phyloP scores from a whole-genome alignment of 2,797 vertebrate species.

The Triplophysa bombifrons region DNA sequence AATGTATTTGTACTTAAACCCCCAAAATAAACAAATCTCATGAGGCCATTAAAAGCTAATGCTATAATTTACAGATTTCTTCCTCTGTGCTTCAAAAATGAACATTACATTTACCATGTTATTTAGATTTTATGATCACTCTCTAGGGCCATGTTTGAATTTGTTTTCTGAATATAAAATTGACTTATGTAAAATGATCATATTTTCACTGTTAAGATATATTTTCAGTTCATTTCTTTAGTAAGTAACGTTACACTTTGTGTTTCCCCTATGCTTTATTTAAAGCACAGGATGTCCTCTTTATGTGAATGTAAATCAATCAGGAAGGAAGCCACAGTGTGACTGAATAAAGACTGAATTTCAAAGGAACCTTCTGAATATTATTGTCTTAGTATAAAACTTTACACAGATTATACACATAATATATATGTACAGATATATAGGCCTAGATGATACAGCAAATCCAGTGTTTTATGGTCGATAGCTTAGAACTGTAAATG shows the following conservation, averaged over 20 bases:
- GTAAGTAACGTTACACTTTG: slow-evolving; percentile 8
- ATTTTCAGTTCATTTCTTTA: slow-evolving; percentile 13
- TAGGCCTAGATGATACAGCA: background rate
- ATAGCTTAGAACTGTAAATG: background rate
- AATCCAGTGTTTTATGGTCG: background rate
- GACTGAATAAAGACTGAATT: slow-evolving; percentile 53
- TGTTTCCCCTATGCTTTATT: slow-evolving; percentile 23
- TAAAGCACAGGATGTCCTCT: slow-evolving; percentile 60
- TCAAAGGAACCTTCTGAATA: slow-evolving; percentile 35
- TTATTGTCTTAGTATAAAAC: slow-evolving; percentile 10
- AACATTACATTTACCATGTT: background rate
- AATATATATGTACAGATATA: background rate
- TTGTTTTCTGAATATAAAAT: background rate
- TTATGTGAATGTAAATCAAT: slow-evolving; percentile 49
- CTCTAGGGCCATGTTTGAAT: background rate
- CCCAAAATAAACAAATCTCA: background rate
- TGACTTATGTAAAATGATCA: background rate
- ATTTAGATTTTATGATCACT: background rate
- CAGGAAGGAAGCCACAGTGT: slow-evolving; percentile 67
- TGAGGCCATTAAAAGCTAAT: background rate
- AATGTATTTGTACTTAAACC: too few relatives aligned
- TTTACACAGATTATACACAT: background rate
- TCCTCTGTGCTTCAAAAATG: background rate
- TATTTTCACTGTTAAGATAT: background rate
- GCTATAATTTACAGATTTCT: background rate